Conservation (phyloP, 2,797 vertebrate genomes). For the Dryobates pubescens region DNA sequence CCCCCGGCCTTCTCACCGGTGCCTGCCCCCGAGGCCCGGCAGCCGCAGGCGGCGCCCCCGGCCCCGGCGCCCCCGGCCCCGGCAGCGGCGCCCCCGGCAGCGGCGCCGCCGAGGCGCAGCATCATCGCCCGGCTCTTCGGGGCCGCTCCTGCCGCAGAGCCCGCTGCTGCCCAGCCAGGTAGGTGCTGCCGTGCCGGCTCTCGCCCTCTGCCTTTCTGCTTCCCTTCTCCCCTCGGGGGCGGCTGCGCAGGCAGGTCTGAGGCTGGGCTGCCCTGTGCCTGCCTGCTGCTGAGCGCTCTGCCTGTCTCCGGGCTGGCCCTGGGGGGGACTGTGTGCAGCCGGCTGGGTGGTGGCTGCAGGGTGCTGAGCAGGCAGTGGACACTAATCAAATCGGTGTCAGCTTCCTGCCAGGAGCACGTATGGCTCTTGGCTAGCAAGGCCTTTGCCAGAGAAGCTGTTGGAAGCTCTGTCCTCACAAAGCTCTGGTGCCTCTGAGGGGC, state of each 20-base stretch:
- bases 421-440: neutral
- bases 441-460: neutral
- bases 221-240: rapidly evolving
- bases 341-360: neutral
- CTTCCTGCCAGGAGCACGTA: neutral
- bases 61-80: neutral
- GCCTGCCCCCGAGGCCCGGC: slow-evolving; percentile 65
- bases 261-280: neutral
- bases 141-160: slow-evolving; percentile 72
- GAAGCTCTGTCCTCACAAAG: neutral
- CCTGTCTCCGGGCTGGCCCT: neutral
- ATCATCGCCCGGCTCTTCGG: slow-evolving; percentile 94
- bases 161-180: slow-evolving; percentile 78
- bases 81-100: neutral
- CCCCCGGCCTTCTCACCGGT: neutral
- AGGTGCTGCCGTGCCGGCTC: neutral
- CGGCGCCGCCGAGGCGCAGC: slow-evolving; percentile 80
- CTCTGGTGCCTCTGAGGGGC: neutral
- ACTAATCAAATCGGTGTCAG: neutral
- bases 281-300: rapidly evolving
- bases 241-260: neutral
- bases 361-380: neutral
- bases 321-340: neutral
- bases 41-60: neutral
- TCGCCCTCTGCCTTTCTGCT: neutral